Evolutionary conservation across 1,140 invertebrate species (phyloP).

Genomic region (Lucilia sericata): DNA sequence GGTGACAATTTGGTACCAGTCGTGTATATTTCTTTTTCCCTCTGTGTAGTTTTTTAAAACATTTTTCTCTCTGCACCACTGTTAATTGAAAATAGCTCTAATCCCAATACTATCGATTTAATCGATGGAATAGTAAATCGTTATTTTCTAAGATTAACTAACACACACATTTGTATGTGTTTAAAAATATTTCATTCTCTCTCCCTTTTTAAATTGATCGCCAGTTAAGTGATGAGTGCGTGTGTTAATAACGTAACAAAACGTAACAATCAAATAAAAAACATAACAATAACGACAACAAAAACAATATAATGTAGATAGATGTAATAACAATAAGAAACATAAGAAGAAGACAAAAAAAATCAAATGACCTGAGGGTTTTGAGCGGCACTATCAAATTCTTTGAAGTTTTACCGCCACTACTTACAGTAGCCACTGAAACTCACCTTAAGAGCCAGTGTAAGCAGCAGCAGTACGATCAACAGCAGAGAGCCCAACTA

Average conservation of each 20-base stretch:
- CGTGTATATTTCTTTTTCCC: too few species aligned
- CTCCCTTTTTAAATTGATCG: conserved; percentile 30
- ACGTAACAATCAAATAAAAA: conserved; percentile 28
- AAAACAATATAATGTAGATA: not conserved
- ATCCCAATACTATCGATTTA: conserved; percentile 48
- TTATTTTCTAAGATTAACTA: conserved; percentile 1
- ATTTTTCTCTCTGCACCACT: not conserved
- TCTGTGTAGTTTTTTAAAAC: too few species aligned
- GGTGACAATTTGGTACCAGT: too few species aligned
- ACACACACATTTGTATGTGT: not conserved
- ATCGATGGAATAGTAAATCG: conserved; percentile 43
- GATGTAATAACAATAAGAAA: not conserved
- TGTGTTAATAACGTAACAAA: conserved; percentile 43
- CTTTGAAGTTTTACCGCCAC: conserved; percentile 34
- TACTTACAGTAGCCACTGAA: conserved; percentile 33
- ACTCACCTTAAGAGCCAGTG: conserved; percentile 7
- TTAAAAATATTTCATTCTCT: not conserved
- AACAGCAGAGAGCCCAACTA: not conserved
- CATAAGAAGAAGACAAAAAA: not conserved
- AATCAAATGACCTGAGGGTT: conserved; percentile 31
- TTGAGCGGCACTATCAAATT: conserved; percentile 23
- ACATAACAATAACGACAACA: not conserved
- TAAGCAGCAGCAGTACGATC: not conserved
- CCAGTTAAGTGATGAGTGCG: conserved; percentile 41
- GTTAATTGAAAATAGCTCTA: not conserved